A percentile compares a stretch with the other conserved stretches of the same genome.
Conservation (phyloP, 2,888 invertebrate species). For the Biston stratarius region DNA sequence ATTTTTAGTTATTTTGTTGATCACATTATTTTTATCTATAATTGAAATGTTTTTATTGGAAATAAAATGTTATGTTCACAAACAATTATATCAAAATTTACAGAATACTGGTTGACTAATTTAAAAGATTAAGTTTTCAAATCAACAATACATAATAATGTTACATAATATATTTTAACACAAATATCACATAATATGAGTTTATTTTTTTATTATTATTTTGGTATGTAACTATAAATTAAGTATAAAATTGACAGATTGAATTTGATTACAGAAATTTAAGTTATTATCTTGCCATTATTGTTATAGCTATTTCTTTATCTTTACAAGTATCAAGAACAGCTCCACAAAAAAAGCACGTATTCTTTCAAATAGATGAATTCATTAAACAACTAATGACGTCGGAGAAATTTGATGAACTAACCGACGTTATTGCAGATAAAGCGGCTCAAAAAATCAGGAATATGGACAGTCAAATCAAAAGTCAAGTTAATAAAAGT, state of each 20-base stretch:
- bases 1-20: neutral
- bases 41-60: neutral
- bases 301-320: conserved; percentile 6
- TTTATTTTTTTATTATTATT: conserved; percentile 1
- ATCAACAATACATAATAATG: neutral
- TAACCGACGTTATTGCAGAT: conserved; percentile 58
- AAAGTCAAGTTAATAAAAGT: conserved; percentile 7
- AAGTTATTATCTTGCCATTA: neutral
- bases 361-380: conserved; percentile 49
- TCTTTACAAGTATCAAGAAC: conserved; percentile 3
- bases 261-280: no score
- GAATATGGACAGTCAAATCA: conserved; percentile 29
- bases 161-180: neutral
- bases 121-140: no score
- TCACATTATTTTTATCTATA: neutral
- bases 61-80: neutral
- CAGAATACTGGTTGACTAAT: neutral
- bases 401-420: conserved; percentile 55
- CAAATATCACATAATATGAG: neutral
- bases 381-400: conserved; percentile 54
- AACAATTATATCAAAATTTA: neutral
- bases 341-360: conserved; percentile 4
- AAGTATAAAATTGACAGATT: no score
- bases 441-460: conserved; percentile 56
- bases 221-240: conserved; percentile 7